Base-by-base conservation (phyloP, 2,888 invertebrate species). In the Lasioglossum morio region DNA sequence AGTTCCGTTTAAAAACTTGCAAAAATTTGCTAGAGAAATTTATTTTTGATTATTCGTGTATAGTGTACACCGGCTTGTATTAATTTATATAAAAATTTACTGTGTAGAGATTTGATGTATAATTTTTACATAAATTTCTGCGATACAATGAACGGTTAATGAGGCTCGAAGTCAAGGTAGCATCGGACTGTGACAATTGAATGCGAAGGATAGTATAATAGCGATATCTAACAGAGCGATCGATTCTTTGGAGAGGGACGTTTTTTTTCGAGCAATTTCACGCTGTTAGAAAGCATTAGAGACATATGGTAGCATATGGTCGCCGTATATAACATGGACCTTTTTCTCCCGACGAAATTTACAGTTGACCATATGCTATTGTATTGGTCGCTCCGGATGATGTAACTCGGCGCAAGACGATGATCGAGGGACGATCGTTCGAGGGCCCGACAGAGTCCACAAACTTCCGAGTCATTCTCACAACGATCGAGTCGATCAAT, bases 361-460 rank as follows among this genome's bases (percentile, higher is more conserved):
- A 27, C 82, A 76, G 85, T 77, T 72, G 79, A 72, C 89, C 92
- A 92, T 92, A 91, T 92, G 92, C 53, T 69, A 30, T 77, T 63
- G 30, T n/a, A 53, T 27, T 19, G 60, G 46, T 34, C 4, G 46
- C 69, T 53, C 34, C 77, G 70, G 60, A 76, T 76, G 77, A 53
- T 85, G 86, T 46, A 82, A 80, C 75, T 74, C 43, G 30, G n/a
- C 30, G 75, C 83, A 86, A 63, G 57, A 72, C 30, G 57, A 76
- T 23, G 57, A 72, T 40, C 43, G 53, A 2, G 57, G 30, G 19
- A 19, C n/a, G n/a, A 48, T 66, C 34, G 77, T 74, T 57, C 12
- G 27, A 30, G 37, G n/a, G 48, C 4, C 37, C 30, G 66, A 63
- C 63, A 40, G n/a, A n/a, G 40, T n/a, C n/a, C 40, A n/a, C 40